Evolutionary conservation across 2,797 vertebrate species (phyloP).

Genomic region (Chelonia mydas): DNA sequence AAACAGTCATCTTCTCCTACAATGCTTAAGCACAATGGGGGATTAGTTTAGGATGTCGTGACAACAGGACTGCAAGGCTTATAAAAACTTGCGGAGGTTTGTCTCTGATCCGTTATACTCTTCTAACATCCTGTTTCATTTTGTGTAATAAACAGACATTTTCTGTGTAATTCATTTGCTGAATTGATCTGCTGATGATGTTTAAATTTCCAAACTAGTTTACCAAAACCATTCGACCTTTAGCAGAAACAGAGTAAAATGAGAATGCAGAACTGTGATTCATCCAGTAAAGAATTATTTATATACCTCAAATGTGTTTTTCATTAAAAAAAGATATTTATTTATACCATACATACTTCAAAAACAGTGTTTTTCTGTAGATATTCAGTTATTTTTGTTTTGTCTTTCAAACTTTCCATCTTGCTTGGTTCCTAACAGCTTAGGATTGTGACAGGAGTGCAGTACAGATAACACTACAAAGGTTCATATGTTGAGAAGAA

Average conservation of each 20-base stretch:
- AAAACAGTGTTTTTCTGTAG: constrained; percentile 56
- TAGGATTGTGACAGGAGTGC: constrained; percentile 30
- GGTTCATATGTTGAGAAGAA: constrained; percentile 76
- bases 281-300: constrained; percentile 71
- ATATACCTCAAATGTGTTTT: constrained; percentile 70
- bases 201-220: constrained; percentile 61
- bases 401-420: constrained; percentile 39
- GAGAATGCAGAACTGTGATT: constrained; percentile 62
- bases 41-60: neutral
- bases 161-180: constrained; percentile 35
- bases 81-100: neutral
- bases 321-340: constrained; percentile 71
- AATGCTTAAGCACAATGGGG: neutral
- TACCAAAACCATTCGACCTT: constrained; percentile 67
- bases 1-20: neutral
- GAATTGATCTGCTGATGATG: constrained; percentile 57
- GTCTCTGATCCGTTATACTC: neutral
- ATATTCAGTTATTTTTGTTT: constrained; percentile 27
- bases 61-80: neutral
- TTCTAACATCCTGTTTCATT: constrained; percentile 26
- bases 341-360: constrained; percentile 67
- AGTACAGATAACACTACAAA: constrained; percentile 74
- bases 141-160: constrained; percentile 36
- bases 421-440: constrained; percentile 38
- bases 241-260: constrained; percentile 67